Base-by-base conservation (phyloP, 1,140 invertebrate genomes). In the Psix sp. region DNA sequence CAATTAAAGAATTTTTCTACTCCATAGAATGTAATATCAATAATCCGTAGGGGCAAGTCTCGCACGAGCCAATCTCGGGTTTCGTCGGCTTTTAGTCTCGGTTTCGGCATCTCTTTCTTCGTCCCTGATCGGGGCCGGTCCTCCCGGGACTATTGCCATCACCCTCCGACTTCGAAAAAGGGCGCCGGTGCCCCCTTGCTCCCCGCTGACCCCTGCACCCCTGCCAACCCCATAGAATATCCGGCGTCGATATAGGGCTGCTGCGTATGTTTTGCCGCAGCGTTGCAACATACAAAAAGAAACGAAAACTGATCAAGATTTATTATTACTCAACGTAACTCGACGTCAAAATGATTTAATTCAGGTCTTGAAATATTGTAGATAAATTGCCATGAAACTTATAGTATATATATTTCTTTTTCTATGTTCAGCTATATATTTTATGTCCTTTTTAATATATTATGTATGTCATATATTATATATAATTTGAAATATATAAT, bases 51-150 rank as follows among this genome's bases (percentile, higher is more conserved):
- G 46, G 59, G 51, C 42, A 60, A 66, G 51, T 46, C 60, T 33
- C 54, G 70, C 70, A 66, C 70, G 70, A 73, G 60, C 60, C 52
- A 43, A 40, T 60, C 54, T 66, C 71, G 62, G 56, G 57, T 74
- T 67, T 62, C 71, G 45, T 60, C 71, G 54, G 62, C 56, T 74
- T 62, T 65, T 65, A 65, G 51, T 45, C 18, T 72, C 52, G 51
- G 42, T 56, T 59, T 68, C 29, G 35, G 49, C 48, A 24, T 33
- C 40, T 54, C 52, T 52, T 35, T 48, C 36, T 52, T 43, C 21
- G 39, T 65, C 59, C 15, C 45, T 43, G 49, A 18, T n/a, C 42
- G 52, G 52, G 48, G 49, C 29, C 46, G 52, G 51, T 65, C 59
- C 48, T 65, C 65, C 31, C 43, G 59, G 59, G 72, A 40, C 60